These are phyloP conservation scores for Sphecodes monilicornis DNA, from an alignment of 2,888 invertebrate genomes.

Conservation along the genomic window DNA sequence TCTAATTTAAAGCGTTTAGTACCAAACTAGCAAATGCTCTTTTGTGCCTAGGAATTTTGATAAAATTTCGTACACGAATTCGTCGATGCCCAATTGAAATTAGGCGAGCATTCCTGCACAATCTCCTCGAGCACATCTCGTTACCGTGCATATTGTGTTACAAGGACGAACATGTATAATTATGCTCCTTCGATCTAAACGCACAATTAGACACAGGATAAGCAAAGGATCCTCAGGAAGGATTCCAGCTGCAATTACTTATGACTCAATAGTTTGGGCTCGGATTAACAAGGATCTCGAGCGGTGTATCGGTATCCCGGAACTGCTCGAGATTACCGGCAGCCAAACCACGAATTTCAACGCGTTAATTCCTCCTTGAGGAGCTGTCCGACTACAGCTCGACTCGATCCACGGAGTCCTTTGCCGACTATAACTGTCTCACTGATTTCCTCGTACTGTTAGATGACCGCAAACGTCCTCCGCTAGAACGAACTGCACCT, in stretches of 20 bases:
- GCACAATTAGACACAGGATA: neutral
- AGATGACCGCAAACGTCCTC: constrained; percentile 12
- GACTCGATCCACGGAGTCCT: neutral
- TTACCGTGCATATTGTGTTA: neutral
- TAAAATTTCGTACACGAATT: neutral
- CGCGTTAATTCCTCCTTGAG: neutral
- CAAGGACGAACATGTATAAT: neutral
- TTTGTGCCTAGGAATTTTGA: neutral
- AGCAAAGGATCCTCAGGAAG: neutral
- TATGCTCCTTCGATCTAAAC: neutral
- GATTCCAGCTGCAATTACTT: neutral
- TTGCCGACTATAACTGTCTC: neutral
- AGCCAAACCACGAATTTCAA: neutral
- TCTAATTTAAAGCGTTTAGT: too few relatives aligned
- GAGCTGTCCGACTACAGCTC: neutral
- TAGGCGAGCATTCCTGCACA: neutral
- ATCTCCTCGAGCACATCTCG: neutral
- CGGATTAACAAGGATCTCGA: neutral
- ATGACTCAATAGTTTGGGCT: neutral
- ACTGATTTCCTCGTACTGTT: neutral
- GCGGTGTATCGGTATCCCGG: neutral
- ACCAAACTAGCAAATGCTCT: neutral
- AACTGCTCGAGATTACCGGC: neutral
- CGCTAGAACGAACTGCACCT: neutral
- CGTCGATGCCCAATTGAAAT: neutral